Evolutionary conservation across 2,797 vertebrate species (phyloP).

Genomic region (Sebastes minor): DNA sequence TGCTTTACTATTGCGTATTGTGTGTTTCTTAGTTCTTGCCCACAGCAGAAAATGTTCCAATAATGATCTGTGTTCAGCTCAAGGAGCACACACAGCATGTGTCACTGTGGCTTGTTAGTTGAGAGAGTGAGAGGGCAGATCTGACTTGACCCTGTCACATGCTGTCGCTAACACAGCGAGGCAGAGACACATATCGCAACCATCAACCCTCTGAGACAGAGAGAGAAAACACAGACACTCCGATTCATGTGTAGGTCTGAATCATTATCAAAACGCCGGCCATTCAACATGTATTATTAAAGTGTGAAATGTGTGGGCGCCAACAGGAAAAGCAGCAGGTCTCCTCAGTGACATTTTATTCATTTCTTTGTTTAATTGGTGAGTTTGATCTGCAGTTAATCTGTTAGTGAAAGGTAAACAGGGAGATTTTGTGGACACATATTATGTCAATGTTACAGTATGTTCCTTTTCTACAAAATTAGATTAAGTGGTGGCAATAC

Average conservation of each 20-base stretch:
- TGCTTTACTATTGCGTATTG: too few species aligned
- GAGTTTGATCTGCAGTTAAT: neutral
- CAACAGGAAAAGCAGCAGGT: neutral
- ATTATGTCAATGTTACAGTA: neutral
- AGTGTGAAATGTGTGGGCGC: neutral
- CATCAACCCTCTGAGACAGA: neutral
- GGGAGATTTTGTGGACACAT: neutral
- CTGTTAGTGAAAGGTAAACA: neutral
- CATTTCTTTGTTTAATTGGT: neutral
- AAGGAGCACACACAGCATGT: conserved; percentile 5
- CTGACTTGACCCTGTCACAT: conserved; percentile 44
- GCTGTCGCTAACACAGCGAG: conserved; percentile 5
- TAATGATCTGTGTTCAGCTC: conserved; percentile 36
- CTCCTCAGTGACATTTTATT: neutral
- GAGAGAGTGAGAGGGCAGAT: conserved; percentile 24
- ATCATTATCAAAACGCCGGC: neutral
- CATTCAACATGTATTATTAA: neutral
- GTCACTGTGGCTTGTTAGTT: conserved; percentile 44
- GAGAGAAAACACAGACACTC: neutral
- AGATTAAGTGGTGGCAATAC: neutral
- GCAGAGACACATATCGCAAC: neutral
- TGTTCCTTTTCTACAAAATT: neutral
- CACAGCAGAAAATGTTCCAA: neutral
- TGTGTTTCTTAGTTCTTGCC: neutral
- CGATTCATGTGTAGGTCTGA: neutral